These are phyloP conservation scores for Helicolenus hilgendorfi DNA, from an alignment of 2,797 vertebrate genomes.

Conservation along the genomic window DNA sequence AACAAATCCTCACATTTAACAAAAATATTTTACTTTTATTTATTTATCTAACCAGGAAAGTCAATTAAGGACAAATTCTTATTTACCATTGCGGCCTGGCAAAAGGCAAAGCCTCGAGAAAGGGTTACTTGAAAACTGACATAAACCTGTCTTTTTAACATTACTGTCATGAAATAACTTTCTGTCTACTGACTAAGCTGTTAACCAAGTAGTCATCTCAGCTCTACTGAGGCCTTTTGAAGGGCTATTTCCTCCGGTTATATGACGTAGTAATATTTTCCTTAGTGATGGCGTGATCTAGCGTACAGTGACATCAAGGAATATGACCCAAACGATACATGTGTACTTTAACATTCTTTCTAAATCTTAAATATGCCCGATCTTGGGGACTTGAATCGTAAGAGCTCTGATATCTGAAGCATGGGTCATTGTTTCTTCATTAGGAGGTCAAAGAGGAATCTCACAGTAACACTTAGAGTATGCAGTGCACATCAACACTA, in stretches of 20 bases:
- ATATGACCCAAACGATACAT: not conserved
- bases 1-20: not conserved
- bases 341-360: not conserved
- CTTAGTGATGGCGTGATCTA: not conserved
- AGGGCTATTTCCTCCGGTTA: not conserved
- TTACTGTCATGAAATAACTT: not conserved
- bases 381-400: not conserved
- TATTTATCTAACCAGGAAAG: no score
- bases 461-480: constrained; percentile 62
- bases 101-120: not conserved
- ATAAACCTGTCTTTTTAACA: not conserved
- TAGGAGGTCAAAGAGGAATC: constrained; percentile 72
- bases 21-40: not conserved
- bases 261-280: not conserved
- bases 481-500: not conserved
- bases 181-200: not conserved
- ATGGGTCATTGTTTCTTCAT: constrained; percentile 49
- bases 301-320: not conserved
- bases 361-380: not conserved
- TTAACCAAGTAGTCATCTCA: not conserved
- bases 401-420: constrained; percentile 34
- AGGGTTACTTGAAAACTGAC: not conserved
- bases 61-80: no score
- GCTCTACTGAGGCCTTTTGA: not conserved
- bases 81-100: no score